Percentiles rank a stretch among this genome's conserved stretches.
phyloP scores from a whole-genome alignment of 2,797 vertebrate genomes.

The Channa striata region DNA sequence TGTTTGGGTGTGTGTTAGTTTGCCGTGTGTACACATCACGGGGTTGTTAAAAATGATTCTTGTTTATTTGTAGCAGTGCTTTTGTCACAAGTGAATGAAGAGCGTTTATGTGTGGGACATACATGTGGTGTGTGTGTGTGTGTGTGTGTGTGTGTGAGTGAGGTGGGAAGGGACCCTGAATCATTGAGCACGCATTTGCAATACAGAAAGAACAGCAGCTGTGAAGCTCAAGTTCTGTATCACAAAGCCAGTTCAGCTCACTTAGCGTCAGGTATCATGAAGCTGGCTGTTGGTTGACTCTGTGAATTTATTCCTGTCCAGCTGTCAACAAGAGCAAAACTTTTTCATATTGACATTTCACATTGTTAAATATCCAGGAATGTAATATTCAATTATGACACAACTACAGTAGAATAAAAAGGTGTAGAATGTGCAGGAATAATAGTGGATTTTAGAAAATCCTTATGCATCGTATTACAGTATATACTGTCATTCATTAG shows the following conservation, averaged over 20 bases:
- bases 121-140: too few relatives aligned
- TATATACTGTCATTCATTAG: too few relatives aligned
- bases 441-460: too few relatives aligned
- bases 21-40: slow-evolving; percentile 37
- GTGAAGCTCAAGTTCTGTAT: not conserved
- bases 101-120: not conserved
- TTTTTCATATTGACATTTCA: too few relatives aligned
- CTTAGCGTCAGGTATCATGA: not conserved
- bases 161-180: not conserved
- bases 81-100: slow-evolving; percentile 11
- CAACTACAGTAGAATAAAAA: too few relatives aligned
- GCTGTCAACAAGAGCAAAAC: too few relatives aligned
- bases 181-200: not conserved
- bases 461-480: too few relatives aligned
- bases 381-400: too few relatives aligned
- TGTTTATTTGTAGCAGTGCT: slow-evolving; percentile 29
- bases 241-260: not conserved
- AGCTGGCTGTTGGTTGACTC: not conserved
- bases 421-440: too few relatives aligned
- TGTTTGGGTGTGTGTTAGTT: slow-evolving; percentile 47
- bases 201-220: not conserved
- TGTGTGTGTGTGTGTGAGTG: not conserved
- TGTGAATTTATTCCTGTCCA: not conserved
- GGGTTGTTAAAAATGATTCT: slow-evolving; percentile 10
- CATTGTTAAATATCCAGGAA: too few relatives aligned